Base-by-base conservation (phyloP, 2,797 vertebrate species). In the Myiotriccus ornatus region DNA sequence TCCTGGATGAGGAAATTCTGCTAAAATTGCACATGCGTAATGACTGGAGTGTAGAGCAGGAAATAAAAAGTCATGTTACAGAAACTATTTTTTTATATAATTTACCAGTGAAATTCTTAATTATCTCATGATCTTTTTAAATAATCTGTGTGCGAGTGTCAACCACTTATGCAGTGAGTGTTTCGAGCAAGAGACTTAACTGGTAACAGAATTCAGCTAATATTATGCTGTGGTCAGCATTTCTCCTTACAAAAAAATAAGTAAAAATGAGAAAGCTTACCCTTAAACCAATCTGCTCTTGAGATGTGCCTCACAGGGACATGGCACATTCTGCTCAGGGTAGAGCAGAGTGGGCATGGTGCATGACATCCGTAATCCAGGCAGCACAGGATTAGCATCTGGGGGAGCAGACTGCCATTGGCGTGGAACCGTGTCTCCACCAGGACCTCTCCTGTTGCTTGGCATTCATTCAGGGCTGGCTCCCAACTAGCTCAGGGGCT, bases 401-500 rank as follows among this genome's bases (percentile, higher is more conserved):
- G 8, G 24, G 34, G 27, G 2, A 84, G 11, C n/a, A 41, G 8
- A 43, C 3, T 59, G 28, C 9, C 5, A 22, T 53, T 13, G 2
- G 22, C 5, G 12, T 27, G 35, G n/a, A 82, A 30, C 23, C 4
- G 4, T 17, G 9, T 3, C 35, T 65, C 24, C 15, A 14, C 7
- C 24, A 37, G 43, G 13, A 71, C 8, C 3, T 50, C 32, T 84
- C 3, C 17, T 71, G 35, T 23, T 17, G 5, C 30, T 34, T 43
- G 41, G 3, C 21, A 1, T 46, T 69, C 28, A 11, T 41, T 28
- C 63, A 71, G 37, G 34, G 10, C 17, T 43, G 12, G 30, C 32
- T 32, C 19, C 16, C 4, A 2, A 5, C 35, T 67, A 56, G 32
- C 0, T 1, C 14, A 37, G 35, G 1, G 6, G 20, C 35, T 87